A percentile compares a stretch with the other conserved stretches of the same genome.
Conservation (phyloP, 2,888 invertebrate genomes). For the Ochropleura plecta region DNA sequence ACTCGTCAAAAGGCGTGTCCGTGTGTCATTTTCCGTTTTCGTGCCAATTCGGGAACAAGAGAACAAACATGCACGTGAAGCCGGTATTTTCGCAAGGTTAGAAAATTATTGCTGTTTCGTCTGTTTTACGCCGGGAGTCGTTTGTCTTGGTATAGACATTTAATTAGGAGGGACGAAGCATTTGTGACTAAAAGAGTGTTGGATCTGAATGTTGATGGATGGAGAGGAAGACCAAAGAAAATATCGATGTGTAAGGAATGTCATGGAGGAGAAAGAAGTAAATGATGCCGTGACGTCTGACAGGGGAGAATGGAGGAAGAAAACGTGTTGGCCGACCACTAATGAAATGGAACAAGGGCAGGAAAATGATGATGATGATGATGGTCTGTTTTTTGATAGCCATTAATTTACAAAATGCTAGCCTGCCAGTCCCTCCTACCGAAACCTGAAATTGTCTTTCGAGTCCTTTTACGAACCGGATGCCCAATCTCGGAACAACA, state of each 20-base stretch:
- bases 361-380: too few relatives aligned
- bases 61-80: background rate
- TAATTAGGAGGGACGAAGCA: too few relatives aligned
- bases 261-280: too few relatives aligned
- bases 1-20: background rate
- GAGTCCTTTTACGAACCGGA: background rate
- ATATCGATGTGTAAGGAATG: too few relatives aligned
- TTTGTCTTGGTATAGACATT: too few relatives aligned
- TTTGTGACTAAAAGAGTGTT: too few relatives aligned
- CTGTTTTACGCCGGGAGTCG: background rate
- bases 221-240: too few relatives aligned
- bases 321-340: too few relatives aligned
- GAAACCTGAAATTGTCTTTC: background rate
- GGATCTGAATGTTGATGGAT: too few relatives aligned
- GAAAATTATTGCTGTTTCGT: background rate
- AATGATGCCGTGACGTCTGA: too few relatives aligned
- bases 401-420: background rate
- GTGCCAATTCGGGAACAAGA: conserved; percentile 9
- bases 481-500: conserved; percentile 16
- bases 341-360: too few relatives aligned
- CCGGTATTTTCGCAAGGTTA: background rate
- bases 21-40: background rate
- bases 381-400: background rate
- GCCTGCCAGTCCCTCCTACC: background rate
- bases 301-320: too few relatives aligned